Percentiles rank a stretch among this genome's conserved stretches.
phyloP scores from a whole-genome alignment of 2,113 vertebrate species.

The Dunckerocampus dactyliophorus region DNA sequence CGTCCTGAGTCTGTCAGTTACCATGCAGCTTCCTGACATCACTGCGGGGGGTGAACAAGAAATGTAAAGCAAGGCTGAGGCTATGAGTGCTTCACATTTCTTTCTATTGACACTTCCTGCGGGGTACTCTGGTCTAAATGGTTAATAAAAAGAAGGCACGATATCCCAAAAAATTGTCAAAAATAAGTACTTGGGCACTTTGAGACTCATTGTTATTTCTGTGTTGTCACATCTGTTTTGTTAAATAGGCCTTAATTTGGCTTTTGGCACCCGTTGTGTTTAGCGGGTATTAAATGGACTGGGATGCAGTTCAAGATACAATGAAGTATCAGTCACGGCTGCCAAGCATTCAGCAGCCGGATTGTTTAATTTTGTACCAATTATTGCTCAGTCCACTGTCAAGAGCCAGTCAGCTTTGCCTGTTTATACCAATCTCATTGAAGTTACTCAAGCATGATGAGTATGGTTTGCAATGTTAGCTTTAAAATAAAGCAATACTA shows the following conservation, averaged over 20 bases:
- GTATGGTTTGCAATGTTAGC: conserved; percentile 1
- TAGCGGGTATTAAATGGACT: conserved; percentile 17
- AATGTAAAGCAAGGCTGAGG: conserved; percentile 22
- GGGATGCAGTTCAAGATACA: conserved; percentile 27
- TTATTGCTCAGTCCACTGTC: conserved; percentile 24
- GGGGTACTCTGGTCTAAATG: neutral
- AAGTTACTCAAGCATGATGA: conserved; percentile 1
- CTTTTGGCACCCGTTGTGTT: conserved; percentile 21
- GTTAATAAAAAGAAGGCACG: too few species aligned
- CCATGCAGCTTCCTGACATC: conserved; percentile 47
- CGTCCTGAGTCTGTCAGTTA: conserved; percentile 60
- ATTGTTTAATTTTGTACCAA: conserved; percentile 36
- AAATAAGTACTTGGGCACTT: too few species aligned
- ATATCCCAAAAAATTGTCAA: too few species aligned
- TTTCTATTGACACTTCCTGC: conserved; percentile 40
- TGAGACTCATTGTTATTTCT: conserved; percentile 10
- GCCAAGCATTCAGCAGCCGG: conserved; percentile 31
- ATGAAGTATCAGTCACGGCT: conserved; percentile 18
- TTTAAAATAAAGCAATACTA: too few species aligned
- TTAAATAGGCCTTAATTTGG: conserved; percentile 27
- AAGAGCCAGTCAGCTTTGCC: conserved; percentile 24
- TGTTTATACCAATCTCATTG: conserved; percentile 2
- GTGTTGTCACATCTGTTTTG: conserved; percentile 4
- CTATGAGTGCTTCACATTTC: conserved; percentile 25
- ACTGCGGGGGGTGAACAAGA: conserved; percentile 34